phyloP scores from a whole-genome alignment of 2,888 invertebrate genomes.

The Pimpla rufipes region DNA sequence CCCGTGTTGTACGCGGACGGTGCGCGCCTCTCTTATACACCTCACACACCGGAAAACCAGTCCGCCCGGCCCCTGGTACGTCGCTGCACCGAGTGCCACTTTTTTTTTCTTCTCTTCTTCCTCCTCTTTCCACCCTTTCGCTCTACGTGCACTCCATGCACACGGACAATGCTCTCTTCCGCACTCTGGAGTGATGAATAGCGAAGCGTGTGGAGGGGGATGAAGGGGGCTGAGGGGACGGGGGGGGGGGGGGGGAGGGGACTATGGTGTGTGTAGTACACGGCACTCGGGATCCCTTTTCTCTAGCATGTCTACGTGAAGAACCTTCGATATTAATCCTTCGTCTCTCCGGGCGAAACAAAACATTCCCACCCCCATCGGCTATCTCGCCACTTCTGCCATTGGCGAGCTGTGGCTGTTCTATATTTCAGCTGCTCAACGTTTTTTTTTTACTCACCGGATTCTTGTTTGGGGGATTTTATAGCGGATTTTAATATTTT shows the following conservation, averaged over 20 bases:
- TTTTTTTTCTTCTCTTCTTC: conserved; percentile 48
- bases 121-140: conserved; percentile 19
- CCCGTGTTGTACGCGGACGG: conserved; percentile 20
- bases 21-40: conserved; percentile 3
- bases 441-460: neutral
- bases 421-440: too few relatives aligned
- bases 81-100: conserved; percentile 60
- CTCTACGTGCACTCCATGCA: conserved; percentile 17
- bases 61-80: conserved; percentile 72
- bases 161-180: conserved; percentile 45
- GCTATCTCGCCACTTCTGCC: neutral
- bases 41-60: conserved; percentile 21
- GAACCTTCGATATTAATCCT: conserved; percentile 41
- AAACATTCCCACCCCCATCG: neutral
- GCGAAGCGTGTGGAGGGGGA: neutral
- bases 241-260: neutral
- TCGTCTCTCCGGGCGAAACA: conserved; percentile 30
- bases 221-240: neutral
- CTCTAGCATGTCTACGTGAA: neutral
- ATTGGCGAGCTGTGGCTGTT: too few relatives aligned
- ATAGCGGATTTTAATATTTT: neutral
- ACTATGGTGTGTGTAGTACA: neutral
- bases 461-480: neutral
- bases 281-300: neutral
- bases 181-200: conserved; percentile 9